Evolutionary conservation across 2,113 vertebrate species (phyloP).

Genomic region (Halichoeres trimaculatus): DNA sequence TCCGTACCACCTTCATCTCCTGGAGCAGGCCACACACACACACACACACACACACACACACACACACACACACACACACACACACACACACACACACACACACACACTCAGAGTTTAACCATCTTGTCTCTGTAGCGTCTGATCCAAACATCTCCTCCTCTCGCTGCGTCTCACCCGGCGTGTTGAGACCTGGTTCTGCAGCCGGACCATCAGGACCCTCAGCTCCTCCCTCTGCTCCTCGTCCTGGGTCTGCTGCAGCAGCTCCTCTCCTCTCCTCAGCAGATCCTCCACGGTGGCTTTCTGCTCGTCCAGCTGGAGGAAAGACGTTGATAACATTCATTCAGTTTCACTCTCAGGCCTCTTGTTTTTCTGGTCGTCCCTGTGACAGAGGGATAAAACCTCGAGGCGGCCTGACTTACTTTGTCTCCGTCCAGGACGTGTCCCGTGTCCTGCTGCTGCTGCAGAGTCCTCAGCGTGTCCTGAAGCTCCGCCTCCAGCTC

Average conservation of each 20-base stretch:
- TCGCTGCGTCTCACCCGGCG: constrained; percentile 76
- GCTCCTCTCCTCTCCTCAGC: constrained; percentile 88
- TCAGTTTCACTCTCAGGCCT: no score
- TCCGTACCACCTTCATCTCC: constrained; percentile 81
- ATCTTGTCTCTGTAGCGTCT: not conserved
- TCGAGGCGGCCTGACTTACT: constrained; percentile 77
- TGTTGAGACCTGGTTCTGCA: constrained; percentile 89
- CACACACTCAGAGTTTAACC: no score
- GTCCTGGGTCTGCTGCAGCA: constrained; percentile 87
- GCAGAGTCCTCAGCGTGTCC: constrained; percentile 83
- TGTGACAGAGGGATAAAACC: fast-evolving
- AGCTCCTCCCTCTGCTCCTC: constrained; percentile 88
- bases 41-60: constrained; percentile 6
- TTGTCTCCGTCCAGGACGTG: constrained; percentile 86
- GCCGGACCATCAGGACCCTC: constrained; percentile 85
- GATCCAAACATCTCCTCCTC: not conserved
- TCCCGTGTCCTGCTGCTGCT: constrained; percentile 84
- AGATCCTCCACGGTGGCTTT: constrained; percentile 90
- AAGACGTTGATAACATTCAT: constrained; percentile 30
- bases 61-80: not conserved
- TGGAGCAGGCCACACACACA: constrained; percentile 44
- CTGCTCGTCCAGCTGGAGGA: constrained; percentile 94
- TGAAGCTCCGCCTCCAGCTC: constrained; percentile 86
- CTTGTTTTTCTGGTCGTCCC: constrained; percentile 91
- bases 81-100: not conserved